Base-by-base conservation (phyloP, 2,113 vertebrate species). In the Neodon shergylaensis region DNA sequence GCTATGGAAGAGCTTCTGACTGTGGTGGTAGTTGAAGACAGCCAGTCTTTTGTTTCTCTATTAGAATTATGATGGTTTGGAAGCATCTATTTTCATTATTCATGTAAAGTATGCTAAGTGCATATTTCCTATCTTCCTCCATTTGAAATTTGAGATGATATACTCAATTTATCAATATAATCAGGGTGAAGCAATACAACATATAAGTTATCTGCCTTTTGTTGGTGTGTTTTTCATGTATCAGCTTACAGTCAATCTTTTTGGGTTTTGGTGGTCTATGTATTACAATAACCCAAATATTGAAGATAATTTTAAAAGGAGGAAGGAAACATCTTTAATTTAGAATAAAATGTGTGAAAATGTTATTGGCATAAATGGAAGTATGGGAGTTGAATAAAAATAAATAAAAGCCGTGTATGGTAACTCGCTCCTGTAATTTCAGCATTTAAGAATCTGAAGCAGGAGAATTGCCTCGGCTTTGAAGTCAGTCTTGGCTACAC, bases 91-190 rank as follows among this genome's bases (percentile, higher is more conserved):
- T 73, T 77, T 58, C 28, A 31, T 88, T 39, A 52, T 96, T 92
- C 74, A 81, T 49, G n/a, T 73, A 72, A 74, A 79, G 49, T 39
- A 6, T 47, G 21, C 3, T 49, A 61, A 84, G 1, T 79, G 8
- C 77, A 0, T 63, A 91, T 93, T 94, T 89, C 33, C 49, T 90
- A 16, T 36, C 14, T 83, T 39, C 17, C 76, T 94, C 84, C 39
- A 33, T 66, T 12, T 95, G 79, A 92, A 89, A 31, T 73, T 94
- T 76, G 88, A 92, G 54, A 79, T 76, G 22, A 63, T 47, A 86
- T 63, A 5, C 7, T 21, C 44, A 94, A 17, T 5, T 81, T 84
- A 47, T 36, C 8, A 66, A 58, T 92, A 14, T 76, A 94, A 39
- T 89, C 33, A 86, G 58, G 2, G 7, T 33, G 4, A 90, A 86